Conservation (phyloP, 2,797 vertebrate species). For the Taeniopygia guttata region DNA sequence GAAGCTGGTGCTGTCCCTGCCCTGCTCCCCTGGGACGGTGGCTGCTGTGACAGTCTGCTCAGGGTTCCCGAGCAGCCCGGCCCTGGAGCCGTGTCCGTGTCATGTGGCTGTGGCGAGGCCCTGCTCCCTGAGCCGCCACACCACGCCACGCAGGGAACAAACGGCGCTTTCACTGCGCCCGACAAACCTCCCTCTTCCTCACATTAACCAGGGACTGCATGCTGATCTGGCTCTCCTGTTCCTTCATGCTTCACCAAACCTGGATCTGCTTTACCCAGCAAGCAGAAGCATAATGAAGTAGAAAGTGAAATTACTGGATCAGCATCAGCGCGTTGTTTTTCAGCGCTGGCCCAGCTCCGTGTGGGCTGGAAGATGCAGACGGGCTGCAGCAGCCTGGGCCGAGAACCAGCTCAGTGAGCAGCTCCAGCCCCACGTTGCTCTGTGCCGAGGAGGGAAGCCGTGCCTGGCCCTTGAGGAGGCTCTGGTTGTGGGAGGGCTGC, state of each 20-base stretch:
- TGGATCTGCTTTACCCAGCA: neutral
- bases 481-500: neutral
- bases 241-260: neutral
- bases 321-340: neutral
- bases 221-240: neutral
- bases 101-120: neutral
- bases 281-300: neutral
- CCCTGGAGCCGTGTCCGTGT: neutral
- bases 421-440: neutral
- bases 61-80: neutral
- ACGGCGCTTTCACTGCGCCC: neutral
- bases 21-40: neutral
- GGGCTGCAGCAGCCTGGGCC: neutral
- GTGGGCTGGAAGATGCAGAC: neutral
- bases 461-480: fast-evolving
- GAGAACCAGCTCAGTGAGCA: fast-evolving
- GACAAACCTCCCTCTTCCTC: neutral
- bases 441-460: neutral
- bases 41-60: neutral
- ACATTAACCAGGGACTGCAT: neutral
- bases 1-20: neutral
- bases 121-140: too few relatives aligned
- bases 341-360: neutral
- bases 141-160: neutral
- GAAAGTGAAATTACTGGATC: neutral